These are phyloP conservation scores for Aptenodytes patagonicus DNA, from an alignment of 2,113 vertebrate genomes.

Conservation along the genomic window DNA sequence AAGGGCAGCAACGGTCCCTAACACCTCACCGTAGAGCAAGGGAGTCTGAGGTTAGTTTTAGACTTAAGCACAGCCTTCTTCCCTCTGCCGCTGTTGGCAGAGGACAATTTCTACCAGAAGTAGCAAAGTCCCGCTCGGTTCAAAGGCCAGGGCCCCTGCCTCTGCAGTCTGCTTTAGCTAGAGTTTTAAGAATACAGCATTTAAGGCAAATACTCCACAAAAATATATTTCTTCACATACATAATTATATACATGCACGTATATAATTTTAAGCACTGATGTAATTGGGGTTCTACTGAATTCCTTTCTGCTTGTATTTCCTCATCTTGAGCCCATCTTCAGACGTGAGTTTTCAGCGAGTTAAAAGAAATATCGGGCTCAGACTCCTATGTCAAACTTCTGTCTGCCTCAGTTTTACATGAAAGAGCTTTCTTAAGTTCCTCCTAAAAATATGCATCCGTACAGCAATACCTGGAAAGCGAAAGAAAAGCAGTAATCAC, in stretches of 20 bases:
- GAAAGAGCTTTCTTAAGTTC: constrained; percentile 42
- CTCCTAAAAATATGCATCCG: background rate
- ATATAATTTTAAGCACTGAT: background rate
- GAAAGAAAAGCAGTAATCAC: background rate
- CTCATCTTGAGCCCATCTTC: background rate
- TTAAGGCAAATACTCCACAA: background rate
- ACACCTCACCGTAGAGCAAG: accelerated
- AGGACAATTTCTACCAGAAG: background rate
- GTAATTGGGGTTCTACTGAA: background rate
- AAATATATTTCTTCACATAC: background rate
- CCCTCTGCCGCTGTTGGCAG: background rate
- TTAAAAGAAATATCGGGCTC: background rate
- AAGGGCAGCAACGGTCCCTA: background rate
- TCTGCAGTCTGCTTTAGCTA: background rate
- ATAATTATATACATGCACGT: background rate
- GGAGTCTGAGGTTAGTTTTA: background rate
- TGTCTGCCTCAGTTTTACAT: constrained; percentile 13
- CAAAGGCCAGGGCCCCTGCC: background rate
- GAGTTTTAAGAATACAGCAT: background rate
- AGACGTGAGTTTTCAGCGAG: background rate
- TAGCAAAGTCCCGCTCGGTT: accelerated
- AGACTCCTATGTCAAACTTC: background rate
- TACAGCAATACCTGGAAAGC: background rate
- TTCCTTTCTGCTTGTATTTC: background rate
- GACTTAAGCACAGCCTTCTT: background rate